These are phyloP conservation scores for Drosophila histrio DNA, from an alignment of 2,888 invertebrate species.

Conservation along the genomic window DNA sequence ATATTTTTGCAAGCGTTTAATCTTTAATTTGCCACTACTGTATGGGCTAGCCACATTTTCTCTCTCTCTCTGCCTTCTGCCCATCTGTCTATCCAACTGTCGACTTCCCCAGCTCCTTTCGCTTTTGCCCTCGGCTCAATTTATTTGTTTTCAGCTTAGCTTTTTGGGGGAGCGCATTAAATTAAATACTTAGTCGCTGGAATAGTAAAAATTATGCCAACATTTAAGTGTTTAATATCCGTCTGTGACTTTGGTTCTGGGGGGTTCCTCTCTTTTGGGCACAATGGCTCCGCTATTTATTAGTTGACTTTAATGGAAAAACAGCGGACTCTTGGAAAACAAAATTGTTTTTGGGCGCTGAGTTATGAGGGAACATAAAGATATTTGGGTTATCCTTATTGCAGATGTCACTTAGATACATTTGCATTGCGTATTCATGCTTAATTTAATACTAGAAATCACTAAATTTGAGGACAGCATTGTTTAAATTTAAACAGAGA, in stretches of 20 bases:
- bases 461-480: slow-evolving; percentile 4
- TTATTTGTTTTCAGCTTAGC: slow-evolving; percentile 73
- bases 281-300: slow-evolving; percentile 55
- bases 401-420: slow-evolving; percentile 29
- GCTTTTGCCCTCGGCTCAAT: slow-evolving; percentile 47
- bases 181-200: slow-evolving; percentile 72
- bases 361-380: slow-evolving; percentile 33
- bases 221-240: slow-evolving; percentile 77
- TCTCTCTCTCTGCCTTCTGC: slow-evolving; percentile 18
- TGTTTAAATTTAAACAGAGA: neutral
- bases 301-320: slow-evolving; percentile 71
- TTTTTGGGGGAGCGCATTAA: slow-evolving; percentile 59
- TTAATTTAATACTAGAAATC: slow-evolving; percentile 3
- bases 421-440: neutral
- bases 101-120: slow-evolving; percentile 16
- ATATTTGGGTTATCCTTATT: slow-evolving; percentile 37
- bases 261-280: neutral
- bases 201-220: slow-evolving; percentile 73
- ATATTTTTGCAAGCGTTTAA: slow-evolving; percentile 72
- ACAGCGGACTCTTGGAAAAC: slow-evolving; percentile 32
- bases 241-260: slow-evolving; percentile 51
- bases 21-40: slow-evolving; percentile 74
- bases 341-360: slow-evolving; percentile 43
- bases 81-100: slow-evolving; percentile 69
- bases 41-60: slow-evolving; percentile 17